Base-by-base conservation (phyloP, 2,113 vertebrate species). In the Peucedramus taeniatus region DNA sequence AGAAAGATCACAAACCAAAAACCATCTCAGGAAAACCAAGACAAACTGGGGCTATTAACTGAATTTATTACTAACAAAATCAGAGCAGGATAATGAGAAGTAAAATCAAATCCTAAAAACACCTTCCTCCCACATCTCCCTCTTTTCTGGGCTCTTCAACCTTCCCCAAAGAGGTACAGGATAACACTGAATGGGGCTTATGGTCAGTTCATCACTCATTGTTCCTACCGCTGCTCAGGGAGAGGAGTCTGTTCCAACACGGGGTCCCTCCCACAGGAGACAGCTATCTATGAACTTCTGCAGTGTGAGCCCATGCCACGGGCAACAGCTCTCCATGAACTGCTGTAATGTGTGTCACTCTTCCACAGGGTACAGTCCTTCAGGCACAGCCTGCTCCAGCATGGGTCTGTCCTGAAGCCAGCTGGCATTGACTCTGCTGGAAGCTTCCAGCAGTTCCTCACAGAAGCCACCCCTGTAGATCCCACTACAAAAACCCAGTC, bases 91-190 rank as follows among this genome's bases (percentile, higher is more conserved):
- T 40, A 82, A 53, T 22, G 33, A 39, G 8, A 66, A 75, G 45
- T 45, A 39, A 66, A 74, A 45, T 51, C 30, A 82, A 82, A 75
- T 60, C n/a, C 30, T 51, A 39, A 17, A 66, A 89, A 28, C 60
- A 39, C 2, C 19, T 53, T 74, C 23, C 10, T 33, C 19, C 17
- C 7, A 24, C 0, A 0, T 16, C 15, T 59, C 9, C 20, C n/a
- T 45, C 19, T 39, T 39, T 75, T 4, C 30, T 18, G 16, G 5
- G 51, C 15, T 66, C 24, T 45, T 26, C 13, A 11, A 66, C 33
- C 27, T 39, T 37, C 13, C 6, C 11, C 2, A 1, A 7, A 21
- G 37, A 28, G 14, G 2, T 11, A 12, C 11, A 42, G 11, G 9
- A n/a, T 15, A n/a, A 47, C 17, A 39, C 24, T 28, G 39, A 45